Evolutionary conservation across 2,888 invertebrate genomes (phyloP), one percentile per base, ranked within the genome.

Genomic region (Gryllus longicercus): DNA sequence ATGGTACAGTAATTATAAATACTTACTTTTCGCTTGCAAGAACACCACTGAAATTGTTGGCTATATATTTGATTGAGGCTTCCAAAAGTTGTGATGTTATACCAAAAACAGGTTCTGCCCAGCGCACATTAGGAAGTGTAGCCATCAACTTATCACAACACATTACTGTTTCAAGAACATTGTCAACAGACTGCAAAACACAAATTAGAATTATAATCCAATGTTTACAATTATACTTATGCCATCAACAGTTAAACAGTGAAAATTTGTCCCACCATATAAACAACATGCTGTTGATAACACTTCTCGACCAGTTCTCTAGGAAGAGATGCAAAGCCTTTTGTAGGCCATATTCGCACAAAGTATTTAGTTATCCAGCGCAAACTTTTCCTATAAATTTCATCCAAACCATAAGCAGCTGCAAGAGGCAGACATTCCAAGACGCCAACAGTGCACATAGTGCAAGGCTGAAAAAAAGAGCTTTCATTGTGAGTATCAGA

Each of bases 301-400:
- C 96, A 96, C 85, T 95, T 94, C 78, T 95, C 94, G 83, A 94
- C 89, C 10, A 96, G 89, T 85, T 96, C 95, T 63, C 93, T 91
- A 0, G 96, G 95, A 81, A 98, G 87, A 76, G 93, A 92, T 0
- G 96, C 94, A 87, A 98, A 98, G 4, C 94, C 92, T 84, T 96
- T 93, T 2, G 95, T 95, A 0, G 96, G 95, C 97, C 98, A 97
- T 78, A 98, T 94, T 85, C 94, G 91, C 11, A 93, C 90, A 87
- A 96, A 97, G 86, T 97, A 91, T 82, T 93, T 93, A 49, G 95
- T 95, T 76, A 96, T 93, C 97, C 97, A 97, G 82, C 92, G 91
- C 78, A 96, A 88, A 85, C 95, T 95, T 86, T 94, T 95, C 82
- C 94, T 91, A 86, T 95, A 94, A 38, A 97, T 89, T 85, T 97